phyloP scores from a whole-genome alignment of 2,113 vertebrate genomes.

The Thunnus thynnus region DNA sequence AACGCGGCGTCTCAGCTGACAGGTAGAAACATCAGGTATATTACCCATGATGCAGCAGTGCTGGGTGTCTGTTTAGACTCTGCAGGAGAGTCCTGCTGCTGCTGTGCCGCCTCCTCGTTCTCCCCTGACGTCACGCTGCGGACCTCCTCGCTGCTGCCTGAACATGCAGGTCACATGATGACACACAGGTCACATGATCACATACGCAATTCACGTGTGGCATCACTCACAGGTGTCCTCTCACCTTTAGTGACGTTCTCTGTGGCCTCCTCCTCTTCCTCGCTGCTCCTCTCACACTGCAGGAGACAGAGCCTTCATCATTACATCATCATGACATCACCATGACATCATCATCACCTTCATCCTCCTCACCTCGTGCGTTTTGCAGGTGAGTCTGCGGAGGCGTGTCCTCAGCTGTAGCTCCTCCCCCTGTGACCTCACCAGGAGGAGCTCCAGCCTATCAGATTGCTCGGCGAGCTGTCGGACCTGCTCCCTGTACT shows the following conservation, averaged over 20 bases:
- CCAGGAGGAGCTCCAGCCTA: slow-evolving; percentile 90
- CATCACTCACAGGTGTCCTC: not conserved
- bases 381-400: slow-evolving; percentile 78
- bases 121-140: slow-evolving; percentile 32
- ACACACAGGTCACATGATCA: slow-evolving; percentile 3
- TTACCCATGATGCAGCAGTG: slow-evolving; percentile 69
- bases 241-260: slow-evolving; percentile 50
- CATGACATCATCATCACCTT: not conserved
- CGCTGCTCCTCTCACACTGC: slow-evolving; percentile 66
- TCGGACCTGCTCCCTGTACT: slow-evolving; percentile 89
- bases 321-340: slow-evolving; percentile 24
- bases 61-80: not conserved
- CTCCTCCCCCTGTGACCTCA: slow-evolving; percentile 88
- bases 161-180: slow-evolving; percentile 1
- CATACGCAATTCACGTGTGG: no score
- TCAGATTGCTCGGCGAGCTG: slow-evolving; percentile 89
- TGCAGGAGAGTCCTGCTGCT: not conserved
- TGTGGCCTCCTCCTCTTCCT: slow-evolving; percentile 55
- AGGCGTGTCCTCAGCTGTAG: slow-evolving; percentile 86
- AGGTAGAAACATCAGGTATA: not conserved
- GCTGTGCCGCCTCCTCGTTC: slow-evolving; percentile 29
- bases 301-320: not conserved
- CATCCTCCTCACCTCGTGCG: slow-evolving; percentile 69
- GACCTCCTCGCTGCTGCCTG: slow-evolving; percentile 67
- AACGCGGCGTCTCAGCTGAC: no score